Evolutionary conservation across 2,888 invertebrate genomes (phyloP), one percentile per base, ranked within the genome.

Genomic region (Lobophora halterata): DNA sequence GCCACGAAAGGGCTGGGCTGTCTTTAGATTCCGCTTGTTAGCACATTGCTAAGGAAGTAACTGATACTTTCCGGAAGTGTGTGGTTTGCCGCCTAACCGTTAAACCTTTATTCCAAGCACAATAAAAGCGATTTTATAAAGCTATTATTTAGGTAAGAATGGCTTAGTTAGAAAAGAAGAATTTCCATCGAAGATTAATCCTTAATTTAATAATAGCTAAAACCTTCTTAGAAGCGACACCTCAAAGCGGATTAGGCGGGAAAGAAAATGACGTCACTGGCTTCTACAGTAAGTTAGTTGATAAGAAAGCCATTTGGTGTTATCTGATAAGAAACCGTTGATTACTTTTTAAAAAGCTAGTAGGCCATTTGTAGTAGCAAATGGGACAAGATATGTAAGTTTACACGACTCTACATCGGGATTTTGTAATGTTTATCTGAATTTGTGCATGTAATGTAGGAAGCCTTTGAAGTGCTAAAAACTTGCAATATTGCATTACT

Each of bases 11-110:
- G 28, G 34, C 9, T 24, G 31, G 28, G 34, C 9, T 24, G 36
- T 46, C 42, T 46, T 48, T 5, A 29, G 41, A 49, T 41, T 29
- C 33, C 23, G 34, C 19, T 14, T 11, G 27, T 25, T 46, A 33
- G 40, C 43, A 24, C 12, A 31, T 38, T 26, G 39, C 36, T 30
- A 28, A 47, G 53, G 53, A 51, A 51, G 54, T 46, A 52, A 55
- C 27, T 26, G 7, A 46, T 36, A 31, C 33, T 26, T 37, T 18
- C 16, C 31, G 53, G 51, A 51, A 47, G 45, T 28, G 32, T 51
- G 49, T 14, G 46, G 52, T 46, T 36, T 35, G 19, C 12, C 25
- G 8, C 1, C 13, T 27, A 27, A 16, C 34, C 12, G 24, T 24
- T 18, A 18, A 18, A 23, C 20, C 29, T 11, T 21, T 43, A 33